These are phyloP conservation scores for Acrocephalus arundinaceus DNA, from an alignment of 2,113 vertebrate species.

Conservation along the genomic window DNA sequence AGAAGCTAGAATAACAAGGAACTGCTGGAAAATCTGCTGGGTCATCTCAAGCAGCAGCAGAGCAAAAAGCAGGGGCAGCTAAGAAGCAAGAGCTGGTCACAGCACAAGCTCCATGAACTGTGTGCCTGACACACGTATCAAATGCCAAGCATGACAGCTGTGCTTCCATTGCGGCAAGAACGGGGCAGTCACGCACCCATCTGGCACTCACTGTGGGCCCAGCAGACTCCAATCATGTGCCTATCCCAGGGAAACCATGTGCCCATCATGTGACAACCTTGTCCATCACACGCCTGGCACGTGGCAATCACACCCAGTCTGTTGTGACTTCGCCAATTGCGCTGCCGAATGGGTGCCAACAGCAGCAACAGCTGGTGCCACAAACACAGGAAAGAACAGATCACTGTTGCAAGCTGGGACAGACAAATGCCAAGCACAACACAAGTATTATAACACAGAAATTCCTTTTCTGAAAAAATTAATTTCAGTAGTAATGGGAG, in stretches of 20 bases:
- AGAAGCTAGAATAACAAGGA: background rate
- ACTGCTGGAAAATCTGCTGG: background rate
- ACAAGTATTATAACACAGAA: background rate
- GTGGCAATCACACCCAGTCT: background rate
- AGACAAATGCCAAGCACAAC: background rate
- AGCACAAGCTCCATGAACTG: background rate
- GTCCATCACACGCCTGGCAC: background rate
- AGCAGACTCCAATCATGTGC: rapidly evolving
- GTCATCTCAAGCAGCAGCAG: background rate
- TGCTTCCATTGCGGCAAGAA: rapidly evolving
- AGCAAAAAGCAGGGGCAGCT: background rate
- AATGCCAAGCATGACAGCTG: rapidly evolving
- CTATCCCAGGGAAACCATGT: background rate
- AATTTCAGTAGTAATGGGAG: background rate
- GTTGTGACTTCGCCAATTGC: rapidly evolving
- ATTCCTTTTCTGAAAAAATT: background rate
- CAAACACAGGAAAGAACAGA: background rate
- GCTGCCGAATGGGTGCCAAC: background rate
- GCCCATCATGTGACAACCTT: rapidly evolving
- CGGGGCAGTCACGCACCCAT: rapidly evolving
- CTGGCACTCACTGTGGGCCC: rapidly evolving
- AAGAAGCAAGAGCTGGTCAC: background rate
- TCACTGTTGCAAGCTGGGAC: background rate
- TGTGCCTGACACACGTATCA: rapidly evolving
- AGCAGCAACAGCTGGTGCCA: background rate